Conservation (phyloP, 2,888 invertebrate species). For the Mythimna albipuncta region DNA sequence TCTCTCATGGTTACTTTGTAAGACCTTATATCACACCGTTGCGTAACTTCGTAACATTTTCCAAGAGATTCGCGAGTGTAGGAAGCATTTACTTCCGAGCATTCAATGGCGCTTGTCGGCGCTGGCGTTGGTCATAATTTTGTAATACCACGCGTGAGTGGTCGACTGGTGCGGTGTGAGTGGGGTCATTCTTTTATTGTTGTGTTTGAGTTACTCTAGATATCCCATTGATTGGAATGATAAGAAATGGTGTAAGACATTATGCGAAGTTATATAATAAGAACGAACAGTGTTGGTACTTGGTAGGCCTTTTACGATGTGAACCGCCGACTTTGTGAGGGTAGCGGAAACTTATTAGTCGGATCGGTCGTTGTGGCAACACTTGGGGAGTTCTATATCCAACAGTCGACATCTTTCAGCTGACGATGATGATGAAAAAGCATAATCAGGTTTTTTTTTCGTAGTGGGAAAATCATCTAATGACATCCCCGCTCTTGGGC, state of each 20-base stretch:
- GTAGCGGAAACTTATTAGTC: too few relatives aligned
- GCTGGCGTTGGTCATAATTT: constrained; percentile 47
- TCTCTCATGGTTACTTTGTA: constrained; percentile 52
- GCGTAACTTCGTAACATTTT: constrained; percentile 59
- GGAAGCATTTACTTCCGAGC: constrained; percentile 69
- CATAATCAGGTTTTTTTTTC: too few relatives aligned
- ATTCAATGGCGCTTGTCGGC: constrained; percentile 68
- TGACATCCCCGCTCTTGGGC: too few relatives aligned
- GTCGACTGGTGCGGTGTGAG: constrained; percentile 51
- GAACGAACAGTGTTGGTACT: not conserved
- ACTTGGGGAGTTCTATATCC: too few relatives aligned
- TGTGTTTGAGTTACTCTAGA: not conserved
- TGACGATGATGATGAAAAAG: too few relatives aligned
- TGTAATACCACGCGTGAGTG: constrained; percentile 58
- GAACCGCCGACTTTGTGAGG: too few relatives aligned
- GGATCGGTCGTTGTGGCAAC: too few relatives aligned
- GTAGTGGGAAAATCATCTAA: too few relatives aligned
- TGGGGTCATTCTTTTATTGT: constrained; percentile 37
- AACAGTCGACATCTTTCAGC: too few relatives aligned
- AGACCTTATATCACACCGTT: constrained; percentile 68
- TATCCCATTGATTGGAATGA: not conserved
- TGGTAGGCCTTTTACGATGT: not conserved
- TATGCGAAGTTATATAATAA: not conserved
- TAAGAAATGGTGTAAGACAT: constrained; percentile 1
- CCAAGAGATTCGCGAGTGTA: constrained; percentile 58